These are phyloP conservation scores for Arizona elegans DNA, from an alignment of 2,113 vertebrate genomes.

Conservation along the genomic window DNA sequence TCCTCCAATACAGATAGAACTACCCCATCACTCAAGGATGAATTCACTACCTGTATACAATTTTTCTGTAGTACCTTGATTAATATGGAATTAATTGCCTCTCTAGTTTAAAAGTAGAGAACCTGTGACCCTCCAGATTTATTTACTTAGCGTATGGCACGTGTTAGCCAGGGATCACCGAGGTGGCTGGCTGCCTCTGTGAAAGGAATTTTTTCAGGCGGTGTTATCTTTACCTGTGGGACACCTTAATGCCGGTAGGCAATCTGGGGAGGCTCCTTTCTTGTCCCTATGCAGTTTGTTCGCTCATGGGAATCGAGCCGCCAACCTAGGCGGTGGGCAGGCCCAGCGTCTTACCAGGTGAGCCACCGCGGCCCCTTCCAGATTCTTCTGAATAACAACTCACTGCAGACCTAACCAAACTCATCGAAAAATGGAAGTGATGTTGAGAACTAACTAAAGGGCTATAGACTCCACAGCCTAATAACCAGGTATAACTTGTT, in stretches of 20 bases:
- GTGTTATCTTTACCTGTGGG: no score
- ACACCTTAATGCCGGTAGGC: no score
- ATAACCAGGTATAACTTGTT: not conserved
- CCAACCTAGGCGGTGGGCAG: no score
- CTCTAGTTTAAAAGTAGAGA: not conserved
- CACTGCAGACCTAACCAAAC: not conserved
- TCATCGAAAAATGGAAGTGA: not conserved
- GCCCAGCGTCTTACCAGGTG: no score
- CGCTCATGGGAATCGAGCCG: no score
- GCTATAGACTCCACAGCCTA: not conserved
- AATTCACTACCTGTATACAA: not conserved
- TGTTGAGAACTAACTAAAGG: not conserved
- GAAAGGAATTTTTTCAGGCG: no score
- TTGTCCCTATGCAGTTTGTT: no score
- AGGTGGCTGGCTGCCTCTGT: no score
- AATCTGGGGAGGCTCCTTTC: no score
- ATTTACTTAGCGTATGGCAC: no score
- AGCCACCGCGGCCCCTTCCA: not conserved
- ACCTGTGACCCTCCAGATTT: not conserved
- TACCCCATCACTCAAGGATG: not conserved
- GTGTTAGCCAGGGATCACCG: no score
- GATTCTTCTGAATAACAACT: not conserved
- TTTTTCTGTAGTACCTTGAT: not conserved
- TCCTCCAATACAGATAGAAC: not conserved
- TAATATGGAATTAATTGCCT: not conserved